These are phyloP conservation scores for Sminthurides aquaticus DNA, from an alignment of 2,888 invertebrate species.

Conservation along the genomic window DNA sequence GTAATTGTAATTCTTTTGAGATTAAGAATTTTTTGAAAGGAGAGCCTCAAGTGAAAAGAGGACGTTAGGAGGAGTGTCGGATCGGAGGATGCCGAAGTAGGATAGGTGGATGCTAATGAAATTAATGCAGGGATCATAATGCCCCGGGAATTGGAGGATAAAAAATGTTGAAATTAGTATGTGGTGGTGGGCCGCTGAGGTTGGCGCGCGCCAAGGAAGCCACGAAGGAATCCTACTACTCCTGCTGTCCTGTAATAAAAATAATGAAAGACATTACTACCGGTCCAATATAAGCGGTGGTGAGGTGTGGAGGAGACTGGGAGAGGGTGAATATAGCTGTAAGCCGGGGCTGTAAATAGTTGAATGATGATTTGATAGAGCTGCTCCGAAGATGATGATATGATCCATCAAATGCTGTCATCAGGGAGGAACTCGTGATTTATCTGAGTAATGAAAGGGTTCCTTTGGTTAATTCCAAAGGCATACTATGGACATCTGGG, in stretches of 20 bases:
- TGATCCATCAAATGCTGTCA: slow-evolving; percentile 32
- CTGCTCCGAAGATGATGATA: slow-evolving; percentile 24
- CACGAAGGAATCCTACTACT: no score
- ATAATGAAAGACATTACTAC: no score
- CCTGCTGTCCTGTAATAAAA: not conserved
- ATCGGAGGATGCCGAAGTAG: no score
- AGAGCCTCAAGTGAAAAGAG: no score
- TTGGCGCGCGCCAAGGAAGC: not conserved
- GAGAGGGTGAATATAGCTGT: no score
- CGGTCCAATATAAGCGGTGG: no score
- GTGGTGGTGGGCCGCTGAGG: not conserved
- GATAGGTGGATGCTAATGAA: not conserved
- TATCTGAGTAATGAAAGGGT: slow-evolving; percentile 32
- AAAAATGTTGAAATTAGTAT: not conserved
- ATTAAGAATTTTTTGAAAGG: not conserved
- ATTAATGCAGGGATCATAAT: not conserved
- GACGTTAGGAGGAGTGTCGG: no score
- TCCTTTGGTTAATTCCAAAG: slow-evolving; percentile 4
- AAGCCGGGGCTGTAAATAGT: no score
- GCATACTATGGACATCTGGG: not conserved
- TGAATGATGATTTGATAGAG: no score
- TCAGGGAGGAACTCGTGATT: slow-evolving; percentile 30
- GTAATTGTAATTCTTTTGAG: not conserved
- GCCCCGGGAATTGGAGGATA: not conserved
- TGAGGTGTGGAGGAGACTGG: no score